Conservation (phyloP, 2,113 vertebrate species). For the Apaloderma vittatum region DNA sequence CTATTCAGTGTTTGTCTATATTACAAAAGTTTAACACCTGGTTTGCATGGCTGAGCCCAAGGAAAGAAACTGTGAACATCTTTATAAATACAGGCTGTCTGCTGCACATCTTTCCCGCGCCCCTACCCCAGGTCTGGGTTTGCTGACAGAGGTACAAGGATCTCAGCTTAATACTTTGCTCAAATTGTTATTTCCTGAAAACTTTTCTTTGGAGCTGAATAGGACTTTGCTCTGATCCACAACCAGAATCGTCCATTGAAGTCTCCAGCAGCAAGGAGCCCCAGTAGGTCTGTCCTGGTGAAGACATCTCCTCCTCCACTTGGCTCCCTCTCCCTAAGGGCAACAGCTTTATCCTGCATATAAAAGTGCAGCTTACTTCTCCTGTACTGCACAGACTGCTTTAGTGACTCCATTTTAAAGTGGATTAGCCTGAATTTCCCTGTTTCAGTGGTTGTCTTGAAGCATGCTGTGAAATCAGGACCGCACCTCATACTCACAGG, state of each 20-base stretch:
- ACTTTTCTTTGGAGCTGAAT: background rate
- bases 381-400: fast-evolving
- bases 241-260: fast-evolving
- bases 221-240: background rate
- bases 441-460: background rate
- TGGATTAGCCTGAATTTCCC: background rate
- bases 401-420: background rate
- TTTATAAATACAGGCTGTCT: background rate
- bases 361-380: background rate
- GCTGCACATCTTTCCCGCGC: fast-evolving
- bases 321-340: background rate
- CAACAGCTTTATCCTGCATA: background rate
- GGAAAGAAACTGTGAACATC: background rate
- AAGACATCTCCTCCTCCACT: background rate
- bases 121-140: fast-evolving
- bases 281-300: background rate
- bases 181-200: background rate
- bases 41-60: background rate
- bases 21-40: background rate
- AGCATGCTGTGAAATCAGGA: background rate
- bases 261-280: background rate
- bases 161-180: background rate
- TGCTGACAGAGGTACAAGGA: background rate
- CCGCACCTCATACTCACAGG: background rate
- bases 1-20: background rate